A percentile compares a stretch with the other conserved stretches of the same genome.
Evolutionary conservation across 2,888 invertebrate species (phyloP).

Genomic region (Zhuqinia jingwanae): DNA sequence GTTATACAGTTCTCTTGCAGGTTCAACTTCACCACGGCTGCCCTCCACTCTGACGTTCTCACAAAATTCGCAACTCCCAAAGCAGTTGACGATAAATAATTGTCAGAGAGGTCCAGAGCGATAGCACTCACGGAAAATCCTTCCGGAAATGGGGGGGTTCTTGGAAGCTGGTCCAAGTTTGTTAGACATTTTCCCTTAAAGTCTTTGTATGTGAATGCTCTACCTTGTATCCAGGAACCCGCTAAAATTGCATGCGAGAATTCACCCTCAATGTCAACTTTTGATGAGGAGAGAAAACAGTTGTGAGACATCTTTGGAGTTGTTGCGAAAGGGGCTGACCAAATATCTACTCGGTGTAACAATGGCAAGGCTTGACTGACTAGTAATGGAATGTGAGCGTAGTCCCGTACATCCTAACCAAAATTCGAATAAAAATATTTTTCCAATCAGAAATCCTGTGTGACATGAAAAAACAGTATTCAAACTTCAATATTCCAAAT

Average conservation of each 20-base stretch:
- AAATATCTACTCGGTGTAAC: constrained; percentile 76
- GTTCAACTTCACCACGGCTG: constrained; percentile 71
- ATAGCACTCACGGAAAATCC: constrained; percentile 59
- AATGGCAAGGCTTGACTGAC: constrained; percentile 73
- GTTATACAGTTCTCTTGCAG: constrained; percentile 77
- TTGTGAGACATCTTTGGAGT: constrained; percentile 59
- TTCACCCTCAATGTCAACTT: constrained; percentile 57
- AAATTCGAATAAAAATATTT: too few relatives aligned
- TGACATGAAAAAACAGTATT: not conserved
- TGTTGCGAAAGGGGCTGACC: constrained; percentile 72
- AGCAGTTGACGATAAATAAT: constrained; percentile 74
- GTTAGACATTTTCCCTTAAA: constrained; percentile 74
- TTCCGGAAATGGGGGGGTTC: constrained; percentile 66
- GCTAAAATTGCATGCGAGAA: constrained; percentile 55
- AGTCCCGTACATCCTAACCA: constrained; percentile 78
- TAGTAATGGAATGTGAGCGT: constrained; percentile 76
- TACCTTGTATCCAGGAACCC: constrained; percentile 57
- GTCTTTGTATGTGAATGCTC: constrained; percentile 63
- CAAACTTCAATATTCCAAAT: too few relatives aligned
- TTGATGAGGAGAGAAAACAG: constrained; percentile 57
- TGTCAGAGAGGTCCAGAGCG: constrained; percentile 76
- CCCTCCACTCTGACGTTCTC: constrained; percentile 73
- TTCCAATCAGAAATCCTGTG: not conserved
- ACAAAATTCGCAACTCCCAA: constrained; percentile 65
- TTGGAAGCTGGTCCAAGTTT: constrained; percentile 72